A percentile compares a stretch with the other conserved stretches of the same genome.
Evolutionary conservation across 2,113 vertebrate species (phyloP).

Genomic region (Lamprotornis superbus): DNA sequence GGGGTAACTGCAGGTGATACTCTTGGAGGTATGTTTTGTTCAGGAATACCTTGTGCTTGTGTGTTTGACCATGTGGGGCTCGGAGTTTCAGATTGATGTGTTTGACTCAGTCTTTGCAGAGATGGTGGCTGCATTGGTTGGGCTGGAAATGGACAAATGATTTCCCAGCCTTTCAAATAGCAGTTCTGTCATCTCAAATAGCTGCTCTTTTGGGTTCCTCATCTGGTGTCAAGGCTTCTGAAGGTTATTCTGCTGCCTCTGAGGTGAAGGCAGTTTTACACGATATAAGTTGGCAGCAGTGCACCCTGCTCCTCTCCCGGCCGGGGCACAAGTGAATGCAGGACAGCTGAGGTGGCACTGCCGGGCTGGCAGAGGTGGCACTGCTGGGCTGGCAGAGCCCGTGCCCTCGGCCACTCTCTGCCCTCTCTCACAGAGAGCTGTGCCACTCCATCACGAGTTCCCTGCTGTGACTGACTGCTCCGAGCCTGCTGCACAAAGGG

Average conservation of each 20-base stretch:
- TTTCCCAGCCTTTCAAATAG: background rate
- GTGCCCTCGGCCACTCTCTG: background rate
- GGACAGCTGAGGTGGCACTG: background rate
- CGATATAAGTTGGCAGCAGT: background rate
- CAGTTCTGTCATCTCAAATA: background rate
- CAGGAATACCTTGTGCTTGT: background rate
- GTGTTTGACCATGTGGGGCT: background rate
- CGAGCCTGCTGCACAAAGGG: background rate
- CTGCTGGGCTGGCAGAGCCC: background rate
- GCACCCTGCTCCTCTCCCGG: rapidly evolving
- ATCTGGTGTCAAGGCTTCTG: background rate
- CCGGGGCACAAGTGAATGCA: rapidly evolving
- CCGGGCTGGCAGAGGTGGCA: background rate
- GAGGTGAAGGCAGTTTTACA: background rate
- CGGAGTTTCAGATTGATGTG: rapidly evolving
- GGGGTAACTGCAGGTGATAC: background rate
- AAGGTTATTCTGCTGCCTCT: background rate
- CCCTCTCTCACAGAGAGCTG: background rate
- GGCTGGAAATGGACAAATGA: background rate
- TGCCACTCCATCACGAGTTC: background rate
- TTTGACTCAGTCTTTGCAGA: background rate
- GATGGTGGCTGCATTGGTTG: background rate
- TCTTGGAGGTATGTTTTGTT: background rate
- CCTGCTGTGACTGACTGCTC: background rate
- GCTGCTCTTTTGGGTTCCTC: background rate